These are phyloP conservation scores for Neosilurus hyrtlii DNA, from an alignment of 2,797 vertebrate genomes.

Conservation along the genomic window DNA sequence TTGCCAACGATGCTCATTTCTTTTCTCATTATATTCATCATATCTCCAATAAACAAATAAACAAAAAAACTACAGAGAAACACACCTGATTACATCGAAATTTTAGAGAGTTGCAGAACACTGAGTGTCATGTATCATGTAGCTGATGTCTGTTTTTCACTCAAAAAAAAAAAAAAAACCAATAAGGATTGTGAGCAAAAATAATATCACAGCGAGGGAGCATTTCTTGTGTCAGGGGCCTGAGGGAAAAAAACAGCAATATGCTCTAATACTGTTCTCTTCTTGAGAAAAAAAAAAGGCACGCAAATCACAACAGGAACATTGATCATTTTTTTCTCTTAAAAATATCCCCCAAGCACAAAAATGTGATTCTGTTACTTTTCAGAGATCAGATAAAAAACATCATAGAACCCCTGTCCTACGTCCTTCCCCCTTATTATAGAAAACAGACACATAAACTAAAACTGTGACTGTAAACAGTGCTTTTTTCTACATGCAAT, in stretches of 20 bases:
- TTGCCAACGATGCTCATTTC: conserved; percentile 32
- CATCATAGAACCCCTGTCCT: background rate
- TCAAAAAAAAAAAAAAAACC: background rate
- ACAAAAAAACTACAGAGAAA: background rate
- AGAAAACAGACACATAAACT: conserved; percentile 27
- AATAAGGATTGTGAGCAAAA: background rate
- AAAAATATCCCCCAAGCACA: background rate
- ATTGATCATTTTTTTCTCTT: background rate
- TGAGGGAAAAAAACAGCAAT: background rate
- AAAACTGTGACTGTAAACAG: background rate
- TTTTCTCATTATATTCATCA: conserved; percentile 16
- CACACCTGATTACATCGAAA: conserved; percentile 6
- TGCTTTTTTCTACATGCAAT: background rate
- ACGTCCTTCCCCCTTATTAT: background rate
- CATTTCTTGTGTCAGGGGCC: background rate
- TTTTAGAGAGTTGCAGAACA: background rate
- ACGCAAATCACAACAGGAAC: background rate
- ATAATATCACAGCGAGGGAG: background rate
- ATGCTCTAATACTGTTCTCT: background rate
- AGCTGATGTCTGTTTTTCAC: background rate
- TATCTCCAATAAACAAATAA: too few species aligned
- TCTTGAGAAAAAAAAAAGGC: background rate
- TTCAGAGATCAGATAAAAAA: background rate
- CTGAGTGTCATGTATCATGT: background rate
- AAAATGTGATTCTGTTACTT: background rate